These are phyloP conservation scores for Sebastes paucispinis DNA, from an alignment of 2,797 vertebrate genomes.

Conservation along the genomic window DNA sequence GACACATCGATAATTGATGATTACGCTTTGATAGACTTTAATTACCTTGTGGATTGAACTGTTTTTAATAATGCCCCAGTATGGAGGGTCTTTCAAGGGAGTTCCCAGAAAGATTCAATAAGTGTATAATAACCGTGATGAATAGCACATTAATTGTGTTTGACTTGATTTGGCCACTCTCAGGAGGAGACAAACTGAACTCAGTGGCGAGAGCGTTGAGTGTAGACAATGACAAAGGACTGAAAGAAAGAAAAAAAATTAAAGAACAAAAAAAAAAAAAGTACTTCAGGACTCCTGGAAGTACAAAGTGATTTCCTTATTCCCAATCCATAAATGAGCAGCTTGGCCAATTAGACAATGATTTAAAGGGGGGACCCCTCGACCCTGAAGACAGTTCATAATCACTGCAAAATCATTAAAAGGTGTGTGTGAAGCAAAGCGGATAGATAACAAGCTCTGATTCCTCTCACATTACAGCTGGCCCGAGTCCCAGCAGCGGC, in stretches of 20 bases:
- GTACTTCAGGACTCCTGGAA: slow-evolving; percentile 1
- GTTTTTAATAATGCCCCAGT: slow-evolving; percentile 59
- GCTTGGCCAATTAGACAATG: slow-evolving; percentile 50
- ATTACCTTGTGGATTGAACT: slow-evolving; percentile 50
- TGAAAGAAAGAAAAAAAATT: not conserved
- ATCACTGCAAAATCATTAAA: slow-evolving; percentile 60
- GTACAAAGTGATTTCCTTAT: slow-evolving; percentile 41
- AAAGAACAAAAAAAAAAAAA: not conserved
- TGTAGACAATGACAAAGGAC: slow-evolving; percentile 28
- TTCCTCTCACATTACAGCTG: slow-evolving; percentile 34
- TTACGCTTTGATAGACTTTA: slow-evolving; percentile 49
- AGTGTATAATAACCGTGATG: slow-evolving; percentile 58
- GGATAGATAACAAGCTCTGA: slow-evolving; percentile 54
- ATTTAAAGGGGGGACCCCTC: slow-evolving; percentile 59
- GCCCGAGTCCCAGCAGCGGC: slow-evolving; percentile 11
- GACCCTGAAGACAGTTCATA: slow-evolving; percentile 56
- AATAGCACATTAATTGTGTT: slow-evolving; percentile 44
- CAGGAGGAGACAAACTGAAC: not conserved
- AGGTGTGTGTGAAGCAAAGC: slow-evolving; percentile 30
- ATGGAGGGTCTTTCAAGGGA: slow-evolving; percentile 27
- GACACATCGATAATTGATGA: slow-evolving; percentile 52
- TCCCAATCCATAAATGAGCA: slow-evolving; percentile 56
- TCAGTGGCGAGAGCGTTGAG: not conserved
- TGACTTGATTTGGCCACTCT: slow-evolving; percentile 52
- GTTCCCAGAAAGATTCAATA: slow-evolving; percentile 50